Percentiles rank a stretch among this genome's conserved stretches.
phyloP scores from a whole-genome alignment of 53 echinoderm and acorn worm genomes.

The Paracentrotus lividus region DNA sequence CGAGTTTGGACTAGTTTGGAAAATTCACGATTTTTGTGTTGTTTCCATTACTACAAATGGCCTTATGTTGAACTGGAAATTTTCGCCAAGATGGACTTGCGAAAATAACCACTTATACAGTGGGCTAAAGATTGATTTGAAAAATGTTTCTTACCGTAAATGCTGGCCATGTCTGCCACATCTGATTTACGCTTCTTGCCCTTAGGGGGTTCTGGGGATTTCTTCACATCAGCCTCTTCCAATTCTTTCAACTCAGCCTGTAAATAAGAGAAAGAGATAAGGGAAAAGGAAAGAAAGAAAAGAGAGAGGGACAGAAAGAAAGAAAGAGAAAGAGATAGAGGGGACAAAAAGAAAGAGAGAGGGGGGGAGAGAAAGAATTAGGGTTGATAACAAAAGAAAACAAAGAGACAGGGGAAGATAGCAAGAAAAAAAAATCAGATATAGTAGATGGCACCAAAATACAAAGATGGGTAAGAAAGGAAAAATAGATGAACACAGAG shows the following conservation, averaged over 20 bases:
- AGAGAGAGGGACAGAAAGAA: background rate
- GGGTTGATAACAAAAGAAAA: background rate
- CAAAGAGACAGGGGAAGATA: background rate
- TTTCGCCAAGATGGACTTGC: background rate
- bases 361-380: background rate
- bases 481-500: background rate
- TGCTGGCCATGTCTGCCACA: slow-evolving; percentile 30
- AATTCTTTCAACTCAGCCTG: slow-evolving; percentile 82
- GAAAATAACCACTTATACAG: background rate
- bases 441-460: background rate
- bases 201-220: slow-evolving; percentile 24
- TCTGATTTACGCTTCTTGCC: slow-evolving; percentile 53
- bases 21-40: too few relatives aligned
- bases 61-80: too few relatives aligned
- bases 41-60: too few relatives aligned
- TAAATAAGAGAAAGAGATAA: background rate
- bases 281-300: background rate
- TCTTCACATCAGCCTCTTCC: slow-evolving; percentile 72
- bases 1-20: too few relatives aligned
- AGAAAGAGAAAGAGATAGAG: background rate
- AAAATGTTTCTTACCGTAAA: slow-evolving; percentile 59
- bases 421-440: background rate
- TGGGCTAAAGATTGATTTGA: background rate
- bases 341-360: background rate
- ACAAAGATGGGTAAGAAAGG: background rate